Conservation (phyloP, 2,888 invertebrate genomes). For the Drosophila longiperda region DNA sequence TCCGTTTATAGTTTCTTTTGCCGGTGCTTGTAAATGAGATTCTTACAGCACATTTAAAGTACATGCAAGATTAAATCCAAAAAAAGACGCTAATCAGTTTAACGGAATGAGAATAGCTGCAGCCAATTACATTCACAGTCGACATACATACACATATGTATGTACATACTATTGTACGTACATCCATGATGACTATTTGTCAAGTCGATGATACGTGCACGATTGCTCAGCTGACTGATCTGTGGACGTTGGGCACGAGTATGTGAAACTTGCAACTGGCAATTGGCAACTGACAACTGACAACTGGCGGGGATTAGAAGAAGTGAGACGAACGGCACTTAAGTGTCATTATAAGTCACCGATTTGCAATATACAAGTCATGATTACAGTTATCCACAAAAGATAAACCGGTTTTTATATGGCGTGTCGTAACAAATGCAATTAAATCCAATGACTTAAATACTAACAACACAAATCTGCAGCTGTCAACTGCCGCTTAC, state of each 20-base stretch:
- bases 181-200: conserved; percentile 1
- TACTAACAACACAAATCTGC: conserved; percentile 11
- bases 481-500: conserved; percentile 37
- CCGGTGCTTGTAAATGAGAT: neutral
- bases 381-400: conserved; percentile 58
- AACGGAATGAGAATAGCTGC: neutral
- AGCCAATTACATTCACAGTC: conserved; percentile 6
- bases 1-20: neutral
- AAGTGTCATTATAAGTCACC: conserved; percentile 59
- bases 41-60: neutral
- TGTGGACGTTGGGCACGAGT: neutral
- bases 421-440: conserved; percentile 37
- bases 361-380: conserved; percentile 63
- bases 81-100: conserved; percentile 15
- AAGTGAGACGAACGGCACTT: conserved; percentile 40
- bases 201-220: conserved; percentile 2
- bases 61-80: neutral
- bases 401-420: conserved; percentile 56
- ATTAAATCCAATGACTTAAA: conserved; percentile 29
- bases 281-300: neutral
- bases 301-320: conserved; percentile 1
- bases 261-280: conserved; percentile 1
- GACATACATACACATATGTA: neutral
- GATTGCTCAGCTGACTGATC: conserved; percentile 18
- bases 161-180: neutral